A percentile compares a stretch with the other conserved stretches of the same genome.
These are phyloP conservation scores for Amphipyra berbera DNA, from an alignment of 2,888 invertebrate species.

Conservation along the genomic window DNA sequence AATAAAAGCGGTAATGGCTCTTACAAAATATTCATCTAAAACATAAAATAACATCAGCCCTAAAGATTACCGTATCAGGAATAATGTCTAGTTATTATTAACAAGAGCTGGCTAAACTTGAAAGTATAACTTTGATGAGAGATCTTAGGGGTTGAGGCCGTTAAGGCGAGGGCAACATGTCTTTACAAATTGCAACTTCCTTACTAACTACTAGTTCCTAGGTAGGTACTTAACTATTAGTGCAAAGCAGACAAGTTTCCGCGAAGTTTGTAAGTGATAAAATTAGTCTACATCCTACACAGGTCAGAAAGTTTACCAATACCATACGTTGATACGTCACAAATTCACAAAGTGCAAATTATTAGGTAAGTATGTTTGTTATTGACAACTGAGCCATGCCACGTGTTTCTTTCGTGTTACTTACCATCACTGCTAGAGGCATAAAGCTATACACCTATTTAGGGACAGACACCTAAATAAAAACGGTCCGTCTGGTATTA, in stretches of 20 bases:
- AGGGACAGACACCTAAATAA: slow-evolving; percentile 81
- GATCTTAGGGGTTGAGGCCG: neutral
- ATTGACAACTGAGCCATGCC: slow-evolving; percentile 68
- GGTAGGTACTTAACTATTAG: neutral
- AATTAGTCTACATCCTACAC: slow-evolving; percentile 10
- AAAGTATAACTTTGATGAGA: too few relatives aligned
- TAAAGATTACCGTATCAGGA: too few relatives aligned
- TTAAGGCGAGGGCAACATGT: slow-evolving; percentile 6
- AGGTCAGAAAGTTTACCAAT: slow-evolving; percentile 3
- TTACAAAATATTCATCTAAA: too few relatives aligned
- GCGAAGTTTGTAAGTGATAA: slow-evolving; percentile 12
- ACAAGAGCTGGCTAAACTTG: too few relatives aligned
- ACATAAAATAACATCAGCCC: too few relatives aligned
- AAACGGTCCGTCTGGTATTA: slow-evolving; percentile 84
- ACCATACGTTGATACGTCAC: slow-evolving; percentile 17
- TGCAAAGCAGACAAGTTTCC: neutral
- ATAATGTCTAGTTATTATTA: too few relatives aligned
- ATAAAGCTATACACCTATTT: slow-evolving; percentile 74
- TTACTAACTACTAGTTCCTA: neutral
- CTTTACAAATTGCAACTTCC: neutral
- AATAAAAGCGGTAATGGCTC: too few relatives aligned
- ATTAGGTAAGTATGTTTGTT: slow-evolving; percentile 49
- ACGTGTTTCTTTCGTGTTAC: slow-evolving; percentile 67
- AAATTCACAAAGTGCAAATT: slow-evolving; percentile 27
- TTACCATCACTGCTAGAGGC: slow-evolving; percentile 69